Evolutionary conservation across 35 echinoderm and acorn worm genomes (phyloP), one percentile per base, ranked within the genome.

Genomic region (Acanthaster planci): DNA sequence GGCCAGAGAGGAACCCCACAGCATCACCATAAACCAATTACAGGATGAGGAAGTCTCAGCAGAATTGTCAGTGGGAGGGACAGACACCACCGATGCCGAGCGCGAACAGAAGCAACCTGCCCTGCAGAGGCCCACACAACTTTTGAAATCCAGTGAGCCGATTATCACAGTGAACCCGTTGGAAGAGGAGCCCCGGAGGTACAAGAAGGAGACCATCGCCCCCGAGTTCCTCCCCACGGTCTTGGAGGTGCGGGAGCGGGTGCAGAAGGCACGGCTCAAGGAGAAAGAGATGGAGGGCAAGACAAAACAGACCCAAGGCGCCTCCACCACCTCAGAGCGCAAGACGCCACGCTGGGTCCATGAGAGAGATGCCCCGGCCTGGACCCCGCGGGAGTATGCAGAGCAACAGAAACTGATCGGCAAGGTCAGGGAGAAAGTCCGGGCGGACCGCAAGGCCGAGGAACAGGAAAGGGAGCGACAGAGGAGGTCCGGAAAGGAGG

Each of bases 171-270:
- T 67, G 5, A 67, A 67, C 30, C n/a, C 12, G 8, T 22, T 22
- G 3, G 26, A 14, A 26, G 56, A 29, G 34, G 34, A 34, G 7
- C 1, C 23, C 7, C 7, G 64, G 34, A 31, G 34, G 10, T 6
- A 21, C 27, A 72, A 34, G 34, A 72, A 72, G 64, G 64, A 72
- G 30, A 14, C 1, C 64, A 72, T 72, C 26, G 64, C 7, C 40
- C 40, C 40, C 38, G 56, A 57, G 35, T 57, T 40, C 38, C 27
- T 83, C 21, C 56, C 35, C 54, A 7, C 18, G 15, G 59, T 37
- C 38, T 30, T 58, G 34, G 81, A 83, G 14, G 81, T 58, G 8
- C 56, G 53, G 30, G 52, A 83, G 81, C 53, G 53, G 35, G 52
- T 58, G 9, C 54, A 32, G 54, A 14, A 19, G 35, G 51, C 53